phyloP scores from a whole-genome alignment of 53 echinoderm and acorn worm genomes.

The Pentamera pediparva region DNA sequence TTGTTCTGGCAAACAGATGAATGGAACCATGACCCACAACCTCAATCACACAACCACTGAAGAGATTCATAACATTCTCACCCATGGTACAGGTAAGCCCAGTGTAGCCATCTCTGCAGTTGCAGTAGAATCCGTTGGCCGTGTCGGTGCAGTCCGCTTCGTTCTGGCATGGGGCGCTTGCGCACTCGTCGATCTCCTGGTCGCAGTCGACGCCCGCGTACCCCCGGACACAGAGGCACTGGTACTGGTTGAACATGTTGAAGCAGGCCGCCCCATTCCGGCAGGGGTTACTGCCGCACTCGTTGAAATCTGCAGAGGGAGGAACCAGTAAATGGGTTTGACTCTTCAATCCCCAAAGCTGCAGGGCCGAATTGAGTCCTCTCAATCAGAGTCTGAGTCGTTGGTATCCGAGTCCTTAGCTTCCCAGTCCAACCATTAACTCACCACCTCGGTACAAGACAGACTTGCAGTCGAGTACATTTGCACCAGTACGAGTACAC shows the following conservation, averaged over 20 bases:
- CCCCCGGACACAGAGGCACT: constrained; percentile 20
- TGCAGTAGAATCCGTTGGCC: constrained; percentile 20
- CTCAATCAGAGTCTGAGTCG: too few species aligned
- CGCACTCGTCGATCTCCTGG: constrained; percentile 20
- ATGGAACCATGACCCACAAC: background rate
- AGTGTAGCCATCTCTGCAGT: constrained; percentile 23
- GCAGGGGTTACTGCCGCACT: constrained; percentile 35
- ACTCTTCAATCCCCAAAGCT: too few species aligned
- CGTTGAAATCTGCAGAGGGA: constrained; percentile 6
- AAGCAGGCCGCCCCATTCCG: constrained; percentile 31
- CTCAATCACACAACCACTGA: background rate
- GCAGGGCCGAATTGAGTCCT: too few species aligned
- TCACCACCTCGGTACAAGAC: too few species aligned
- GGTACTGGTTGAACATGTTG: constrained; percentile 3
- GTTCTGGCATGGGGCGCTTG: constrained; percentile 23
- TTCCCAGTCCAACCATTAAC: too few species aligned
- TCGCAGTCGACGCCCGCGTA: constrained; percentile 26
- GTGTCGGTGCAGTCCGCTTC: constrained; percentile 20
- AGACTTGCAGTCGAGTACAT: too few species aligned
- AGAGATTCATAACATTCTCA: background rate
- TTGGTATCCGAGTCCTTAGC: too few species aligned
- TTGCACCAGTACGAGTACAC: too few species aligned
- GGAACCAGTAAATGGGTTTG: background rate
- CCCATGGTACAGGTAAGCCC: constrained; percentile 14
- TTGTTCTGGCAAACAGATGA: too few species aligned